Base-by-base conservation (phyloP, 2,888 invertebrate species). In the Ptychoptera albimana region DNA sequence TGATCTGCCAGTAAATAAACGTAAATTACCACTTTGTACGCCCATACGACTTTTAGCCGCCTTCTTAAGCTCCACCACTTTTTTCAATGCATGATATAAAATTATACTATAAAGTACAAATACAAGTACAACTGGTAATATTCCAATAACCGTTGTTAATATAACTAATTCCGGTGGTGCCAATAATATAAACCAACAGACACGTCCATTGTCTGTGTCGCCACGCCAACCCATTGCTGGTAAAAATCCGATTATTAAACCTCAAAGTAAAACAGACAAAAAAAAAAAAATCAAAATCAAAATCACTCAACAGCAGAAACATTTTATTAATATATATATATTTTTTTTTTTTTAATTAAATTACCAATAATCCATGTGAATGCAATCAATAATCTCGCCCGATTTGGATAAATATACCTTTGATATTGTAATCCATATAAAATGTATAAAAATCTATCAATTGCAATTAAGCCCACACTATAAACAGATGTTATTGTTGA, bases 361-460 rank as follows among this genome's bases (percentile, higher is more conserved):
- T 64, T 60, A 74, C 74, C 71, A 15, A 75, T 59, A 36, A 73
- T 51, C 77, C 77, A 77, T 14, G 73, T 69, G 30, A 67, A 55
- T 2, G 67, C 48, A 31, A 77, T 74, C 47, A 72, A 66, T 7
- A 72, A 59, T 43, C 75, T 64, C 2, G 75, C 74, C 50, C 74
- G 65, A 1, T 65, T 69, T 1, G 74, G 72, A 50, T 69, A 74
- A 42, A 75, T 69, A 71, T 74, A 75, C 45, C 69, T 63, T 54
- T 74, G 72, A 53, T 78, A 77, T 54, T 75, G 71, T 12, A 78
- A 57, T 1, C 77, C 78, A 52, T 77, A 74, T 1, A 77, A 58
- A 39, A 79, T 78, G 55, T 74, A 79, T 38, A 77, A 67, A 53
- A 72, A 79, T 30, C 79, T 64, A 53, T 79, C 79, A 1, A 77